A percentile compares a stretch with the other conserved stretches of the same genome.
These are phyloP conservation scores for Sclerurus mexicanus DNA, from an alignment of 2,113 vertebrate species.

Conservation along the genomic window DNA sequence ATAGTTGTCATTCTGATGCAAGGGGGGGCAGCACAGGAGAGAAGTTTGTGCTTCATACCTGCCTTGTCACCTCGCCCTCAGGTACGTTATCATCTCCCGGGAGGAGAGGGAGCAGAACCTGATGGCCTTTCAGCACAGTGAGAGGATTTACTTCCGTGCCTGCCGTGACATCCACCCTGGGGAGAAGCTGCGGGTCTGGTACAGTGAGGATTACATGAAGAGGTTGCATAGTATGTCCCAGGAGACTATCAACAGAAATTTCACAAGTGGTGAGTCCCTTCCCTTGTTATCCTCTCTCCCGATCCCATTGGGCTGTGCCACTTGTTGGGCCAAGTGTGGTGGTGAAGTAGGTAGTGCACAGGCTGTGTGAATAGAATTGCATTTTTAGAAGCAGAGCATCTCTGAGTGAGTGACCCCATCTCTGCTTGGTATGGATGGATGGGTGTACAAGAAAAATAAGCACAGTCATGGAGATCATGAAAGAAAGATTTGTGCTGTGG, in stretches of 20 bases:
- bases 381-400: background rate
- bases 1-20: background rate
- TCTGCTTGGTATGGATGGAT: background rate
- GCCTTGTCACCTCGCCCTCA: slow-evolving; percentile 53
- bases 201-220: slow-evolving; percentile 91
- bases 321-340: background rate
- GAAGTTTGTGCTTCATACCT: background rate
- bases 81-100: slow-evolving; percentile 88
- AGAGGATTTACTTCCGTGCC: slow-evolving; percentile 89
- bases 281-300: background rate
- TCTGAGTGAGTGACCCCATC: background rate
- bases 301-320: background rate
- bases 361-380: background rate
- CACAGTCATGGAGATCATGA: background rate
- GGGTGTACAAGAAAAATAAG: background rate
- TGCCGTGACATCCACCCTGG: slow-evolving; percentile 82
- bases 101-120: slow-evolving; percentile 90
- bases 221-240: slow-evolving; percentile 86
- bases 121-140: slow-evolving; percentile 88
- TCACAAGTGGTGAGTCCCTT: slow-evolving; percentile 81
- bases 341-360: background rate
- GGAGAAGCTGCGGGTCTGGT: slow-evolving; percentile 91
- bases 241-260: slow-evolving; percentile 85
- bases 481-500: background rate
- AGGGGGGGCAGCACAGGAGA: background rate